Base-by-base conservation (phyloP, 2,888 invertebrate species). In the Pecten maximus region DNA sequence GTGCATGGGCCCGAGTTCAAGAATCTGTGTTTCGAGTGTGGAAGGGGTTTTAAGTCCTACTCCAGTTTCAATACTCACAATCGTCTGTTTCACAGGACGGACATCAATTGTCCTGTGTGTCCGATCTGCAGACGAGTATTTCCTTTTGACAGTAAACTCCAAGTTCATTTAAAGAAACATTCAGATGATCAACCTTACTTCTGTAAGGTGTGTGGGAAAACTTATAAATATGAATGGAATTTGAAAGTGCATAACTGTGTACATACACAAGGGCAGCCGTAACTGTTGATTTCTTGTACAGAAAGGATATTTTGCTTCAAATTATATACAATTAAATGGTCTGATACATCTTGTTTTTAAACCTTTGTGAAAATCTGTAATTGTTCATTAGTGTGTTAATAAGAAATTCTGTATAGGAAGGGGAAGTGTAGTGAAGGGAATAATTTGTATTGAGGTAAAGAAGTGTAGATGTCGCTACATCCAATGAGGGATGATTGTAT, bases 41-140 rank as follows among this genome's bases (percentile, higher is more conserved):
- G 74, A 35, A 6, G 74, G 10, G 74, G 74, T 16, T 74, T 74
- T 23, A 74, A 35, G 35, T 74, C 74, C 8, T 74, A 74, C 28
- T 74, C 74, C 35, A 74, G 74, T 35, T 74, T 74, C 15, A 74
- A 86, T 35, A 91, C 89, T 4, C 91, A 91, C 40, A 88, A 60
- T 40, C 90, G 90, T 87, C 88, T 91, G 88, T 89, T 88, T n/a
- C 91, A 91, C 60, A 89, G 90, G 23, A 74, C 74, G 10, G 60
- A n/a, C 19, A 40, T 54, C 15, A 87, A 91, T 19, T 74, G 88
- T 23, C 89, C 88, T 28, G 87, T 48, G 35, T 91, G 91, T 86
- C 39, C 28, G 8, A 86, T 89, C 23, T 91, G 91, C 88, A 88
- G 89, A 6, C 89, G 89, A 88, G 89, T 50, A 15, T 91, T 90